Percentiles rank a stretch among this genome's conserved stretches.
phyloP scores from a whole-genome alignment of 2,113 vertebrate genomes.

The Formicarius rufipectus region DNA sequence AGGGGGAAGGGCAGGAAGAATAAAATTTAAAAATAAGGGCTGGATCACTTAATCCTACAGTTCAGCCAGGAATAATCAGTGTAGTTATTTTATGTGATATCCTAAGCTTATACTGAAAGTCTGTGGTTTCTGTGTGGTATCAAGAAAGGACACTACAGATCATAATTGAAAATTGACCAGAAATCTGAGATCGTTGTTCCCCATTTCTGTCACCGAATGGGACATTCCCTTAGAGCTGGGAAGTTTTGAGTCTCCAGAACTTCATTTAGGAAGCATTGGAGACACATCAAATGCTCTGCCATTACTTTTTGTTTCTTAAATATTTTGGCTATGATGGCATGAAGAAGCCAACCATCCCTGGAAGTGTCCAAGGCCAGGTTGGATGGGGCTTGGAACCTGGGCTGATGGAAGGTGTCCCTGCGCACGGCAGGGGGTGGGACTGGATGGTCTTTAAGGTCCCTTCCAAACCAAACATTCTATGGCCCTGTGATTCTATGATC shows the following conservation, averaged over 20 bases:
- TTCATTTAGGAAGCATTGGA: accelerated
- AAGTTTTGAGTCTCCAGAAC: not conserved
- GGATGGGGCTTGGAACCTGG: not conserved
- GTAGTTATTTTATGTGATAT: not conserved
- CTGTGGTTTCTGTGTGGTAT: not conserved
- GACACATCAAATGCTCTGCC: not conserved
- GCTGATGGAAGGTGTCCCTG: accelerated
- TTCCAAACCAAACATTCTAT: not conserved
- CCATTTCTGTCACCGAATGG: not conserved
- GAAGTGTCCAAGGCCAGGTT: not conserved
- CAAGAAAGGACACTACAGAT: not conserved
- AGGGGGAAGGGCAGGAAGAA: not conserved
- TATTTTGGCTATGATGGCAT: not conserved
- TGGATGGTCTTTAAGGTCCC: accelerated
- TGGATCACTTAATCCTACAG: not conserved
- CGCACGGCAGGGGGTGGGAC: not conserved
- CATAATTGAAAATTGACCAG: not conserved
- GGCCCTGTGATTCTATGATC: not conserved
- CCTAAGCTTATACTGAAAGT: not conserved
- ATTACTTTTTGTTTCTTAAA: not conserved
- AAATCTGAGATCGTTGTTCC: not conserved
- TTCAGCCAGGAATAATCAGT: not conserved
- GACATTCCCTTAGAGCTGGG: not conserved
- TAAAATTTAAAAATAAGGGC: not conserved
- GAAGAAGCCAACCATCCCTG: not conserved